Evolutionary conservation across 2,113 vertebrate genomes (phyloP).

Genomic region (Tetraodon nigroviridis): DNA sequence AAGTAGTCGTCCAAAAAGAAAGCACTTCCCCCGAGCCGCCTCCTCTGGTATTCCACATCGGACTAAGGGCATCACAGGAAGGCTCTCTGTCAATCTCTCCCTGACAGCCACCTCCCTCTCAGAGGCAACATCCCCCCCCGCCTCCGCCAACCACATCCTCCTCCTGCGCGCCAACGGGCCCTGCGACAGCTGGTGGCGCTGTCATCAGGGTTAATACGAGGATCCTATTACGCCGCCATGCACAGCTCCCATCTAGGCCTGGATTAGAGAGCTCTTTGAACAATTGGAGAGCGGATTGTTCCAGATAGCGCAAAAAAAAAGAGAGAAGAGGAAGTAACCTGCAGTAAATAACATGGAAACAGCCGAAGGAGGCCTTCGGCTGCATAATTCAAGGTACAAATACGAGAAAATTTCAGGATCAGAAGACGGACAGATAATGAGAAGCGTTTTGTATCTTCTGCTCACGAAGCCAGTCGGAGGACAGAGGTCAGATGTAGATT

Average conservation of each 20-base stretch:
- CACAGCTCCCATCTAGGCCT: conserved; percentile 83
- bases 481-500: too few species aligned
- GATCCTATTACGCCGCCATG: conserved; percentile 91
- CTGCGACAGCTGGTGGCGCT: conserved; percentile 81
- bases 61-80: conserved; percentile 72
- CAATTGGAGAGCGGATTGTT: conserved; percentile 81
- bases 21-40: conserved; percentile 46
- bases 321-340: conserved; percentile 15
- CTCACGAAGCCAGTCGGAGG: too few species aligned
- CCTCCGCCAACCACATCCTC: conserved; percentile 56
- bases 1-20: conserved; percentile 42
- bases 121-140: not conserved
- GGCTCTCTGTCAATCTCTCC: conserved; percentile 20
- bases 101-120: conserved; percentile 39
- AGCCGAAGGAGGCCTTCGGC: not conserved
- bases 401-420: too few species aligned
- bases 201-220: conserved; percentile 84
- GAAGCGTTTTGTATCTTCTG: too few species aligned
- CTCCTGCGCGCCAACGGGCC: conserved; percentile 72
- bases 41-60: conserved; percentile 62
- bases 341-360: conserved; percentile 9
- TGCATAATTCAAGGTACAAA: too few species aligned
- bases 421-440: too few species aligned
- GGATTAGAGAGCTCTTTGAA: conserved; percentile 89
- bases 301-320: conserved; percentile 24